Conservation (phyloP, 2,888 invertebrate species). For the Drosophila monieri region DNA sequence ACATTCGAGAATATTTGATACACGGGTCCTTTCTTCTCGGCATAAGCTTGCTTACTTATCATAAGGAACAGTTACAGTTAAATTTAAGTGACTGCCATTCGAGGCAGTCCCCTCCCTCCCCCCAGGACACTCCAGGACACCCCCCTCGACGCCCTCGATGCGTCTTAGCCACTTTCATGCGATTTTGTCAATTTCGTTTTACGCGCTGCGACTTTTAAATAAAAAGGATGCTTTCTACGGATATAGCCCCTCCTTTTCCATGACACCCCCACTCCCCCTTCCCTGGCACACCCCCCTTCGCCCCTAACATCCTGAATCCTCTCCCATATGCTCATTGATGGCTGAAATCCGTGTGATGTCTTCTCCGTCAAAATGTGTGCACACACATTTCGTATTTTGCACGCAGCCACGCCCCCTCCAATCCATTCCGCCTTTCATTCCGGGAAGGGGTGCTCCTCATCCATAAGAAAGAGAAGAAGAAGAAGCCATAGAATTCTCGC, state of each 20-base stretch:
- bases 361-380: constrained; percentile 46
- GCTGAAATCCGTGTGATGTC: constrained; percentile 66
- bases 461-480: background rate
- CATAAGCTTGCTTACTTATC: constrained; percentile 51
- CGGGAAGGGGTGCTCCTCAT: background rate
- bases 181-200: constrained; percentile 65
- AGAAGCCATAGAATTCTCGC: constrained; percentile 26
- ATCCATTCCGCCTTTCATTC: background rate
- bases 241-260: background rate
- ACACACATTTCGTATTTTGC: constrained; percentile 51
- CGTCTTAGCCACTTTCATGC: constrained; percentile 57
- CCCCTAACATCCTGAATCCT: constrained; percentile 11
- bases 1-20: constrained; percentile 3
- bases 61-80: constrained; percentile 53
- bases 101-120: too few species aligned
- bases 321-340: constrained; percentile 57
- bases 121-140: background rate
- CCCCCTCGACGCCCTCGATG: background rate
- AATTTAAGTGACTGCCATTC: constrained; percentile 45
- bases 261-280: background rate
- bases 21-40: constrained; percentile 8
- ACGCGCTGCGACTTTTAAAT: constrained; percentile 58
- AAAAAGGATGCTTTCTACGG: constrained; percentile 31
- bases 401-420: constrained; percentile 8
- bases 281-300: background rate